These are phyloP conservation scores for Cassiopea xamachana DNA, from an alignment of 30 jellyfish, hydroid and myxozoan genomes.

Conservation along the genomic window DNA sequence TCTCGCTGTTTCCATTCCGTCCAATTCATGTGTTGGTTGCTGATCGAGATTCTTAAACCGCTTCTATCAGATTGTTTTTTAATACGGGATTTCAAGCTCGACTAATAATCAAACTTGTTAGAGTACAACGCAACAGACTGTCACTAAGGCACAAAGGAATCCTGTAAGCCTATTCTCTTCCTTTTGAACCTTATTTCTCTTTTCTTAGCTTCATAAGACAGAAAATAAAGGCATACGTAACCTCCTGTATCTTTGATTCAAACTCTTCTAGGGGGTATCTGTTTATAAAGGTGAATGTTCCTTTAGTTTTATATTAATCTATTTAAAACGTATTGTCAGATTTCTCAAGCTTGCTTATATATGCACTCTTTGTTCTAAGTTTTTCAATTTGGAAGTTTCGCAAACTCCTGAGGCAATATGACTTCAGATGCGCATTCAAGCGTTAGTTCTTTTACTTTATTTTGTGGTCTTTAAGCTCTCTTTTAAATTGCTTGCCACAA, in stretches of 20 bases:
- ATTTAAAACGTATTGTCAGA: background rate
- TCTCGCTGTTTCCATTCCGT: background rate
- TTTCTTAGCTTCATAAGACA: slow-evolving; percentile 28
- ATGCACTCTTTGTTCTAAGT: background rate
- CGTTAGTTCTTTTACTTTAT: too few species aligned
- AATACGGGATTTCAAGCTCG: slow-evolving; percentile 52
- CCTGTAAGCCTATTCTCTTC: slow-evolving; percentile 24
- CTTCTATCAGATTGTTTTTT: slow-evolving; percentile 21
- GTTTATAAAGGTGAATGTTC: background rate
- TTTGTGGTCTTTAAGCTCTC: too few species aligned
- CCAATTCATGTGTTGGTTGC: background rate
- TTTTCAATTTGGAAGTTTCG: background rate
- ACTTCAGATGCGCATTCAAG: too few species aligned
- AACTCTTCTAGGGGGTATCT: slow-evolving; percentile 37
- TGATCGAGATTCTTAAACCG: background rate
- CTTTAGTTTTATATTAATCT: background rate
- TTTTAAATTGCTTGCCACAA: too few species aligned
- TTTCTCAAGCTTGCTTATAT: background rate
- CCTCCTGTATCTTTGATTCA: slow-evolving; percentile 43
- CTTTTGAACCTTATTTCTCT: slow-evolving; percentile 3
- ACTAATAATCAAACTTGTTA: slow-evolving; percentile 17
- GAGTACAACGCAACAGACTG: slow-evolving; percentile 69
- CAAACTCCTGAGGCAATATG: background rate
- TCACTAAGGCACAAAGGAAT: slow-evolving; percentile 69
- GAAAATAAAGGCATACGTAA: slow-evolving; percentile 11